phyloP scores from a whole-genome alignment of 2,888 invertebrate species.

The Drosophila ustulata region DNA sequence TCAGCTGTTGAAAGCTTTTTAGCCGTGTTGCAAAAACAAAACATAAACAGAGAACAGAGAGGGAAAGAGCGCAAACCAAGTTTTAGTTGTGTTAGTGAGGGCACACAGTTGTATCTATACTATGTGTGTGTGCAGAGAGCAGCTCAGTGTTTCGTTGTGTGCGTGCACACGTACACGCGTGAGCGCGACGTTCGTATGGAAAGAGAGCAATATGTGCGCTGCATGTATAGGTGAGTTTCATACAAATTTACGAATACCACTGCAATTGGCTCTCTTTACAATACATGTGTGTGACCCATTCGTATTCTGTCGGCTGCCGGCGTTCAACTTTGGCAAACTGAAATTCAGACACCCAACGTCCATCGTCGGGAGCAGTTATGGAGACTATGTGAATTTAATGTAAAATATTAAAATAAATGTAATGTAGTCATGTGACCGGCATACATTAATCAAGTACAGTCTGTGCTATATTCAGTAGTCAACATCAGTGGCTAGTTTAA shows the following conservation, averaged over 20 bases:
- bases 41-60: conserved; percentile 18
- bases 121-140: background rate
- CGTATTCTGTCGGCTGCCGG: background rate
- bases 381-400: background rate
- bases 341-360: background rate
- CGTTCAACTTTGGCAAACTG: background rate
- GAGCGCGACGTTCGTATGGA: background rate
- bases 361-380: background rate
- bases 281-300: background rate
- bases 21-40: background rate
- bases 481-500: background rate
- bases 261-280: conserved; percentile 11
- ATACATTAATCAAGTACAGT: conserved; percentile 1
- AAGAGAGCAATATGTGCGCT: conserved; percentile 8
- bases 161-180: conserved; percentile 2
- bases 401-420: background rate
- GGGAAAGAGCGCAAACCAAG: background rate
- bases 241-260: conserved; percentile 14
- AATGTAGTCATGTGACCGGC: background rate
- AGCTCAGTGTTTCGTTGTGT: background rate
- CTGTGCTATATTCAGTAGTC: background rate
- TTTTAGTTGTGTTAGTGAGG: background rate
- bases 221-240: conserved; percentile 13
- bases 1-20: conserved; percentile 19
- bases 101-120: background rate